Evolutionary conservation across 2,888 invertebrate genomes (phyloP).

Genomic region (Onthophagus sagittarius): DNA sequence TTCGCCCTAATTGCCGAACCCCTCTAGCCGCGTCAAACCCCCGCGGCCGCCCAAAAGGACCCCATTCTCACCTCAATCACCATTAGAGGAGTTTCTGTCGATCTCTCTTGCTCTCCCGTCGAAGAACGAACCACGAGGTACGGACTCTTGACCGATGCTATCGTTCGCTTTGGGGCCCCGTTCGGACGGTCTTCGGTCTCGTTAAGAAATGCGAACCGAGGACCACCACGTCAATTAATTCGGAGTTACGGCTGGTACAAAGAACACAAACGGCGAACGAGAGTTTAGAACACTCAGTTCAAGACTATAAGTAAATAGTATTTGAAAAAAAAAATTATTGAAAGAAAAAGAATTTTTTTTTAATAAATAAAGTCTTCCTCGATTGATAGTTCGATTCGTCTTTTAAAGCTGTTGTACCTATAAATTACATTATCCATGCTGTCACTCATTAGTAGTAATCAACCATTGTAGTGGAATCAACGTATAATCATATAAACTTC

Average conservation of each 20-base stretch:
- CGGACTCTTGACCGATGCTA: slow-evolving; percentile 33
- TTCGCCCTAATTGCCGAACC: slow-evolving; percentile 44
- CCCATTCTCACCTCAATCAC: slow-evolving; percentile 11
- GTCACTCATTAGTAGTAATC: too few species aligned
- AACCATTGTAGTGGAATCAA: too few species aligned
- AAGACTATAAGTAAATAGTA: background rate
- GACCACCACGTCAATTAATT: slow-evolving; percentile 42
- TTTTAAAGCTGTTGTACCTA: too few species aligned
- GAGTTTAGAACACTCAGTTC: background rate
- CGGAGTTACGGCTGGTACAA: slow-evolving; percentile 37
- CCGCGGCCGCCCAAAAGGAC: slow-evolving; percentile 13
- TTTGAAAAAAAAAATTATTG: background rate
- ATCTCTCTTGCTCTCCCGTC: slow-evolving; percentile 13
- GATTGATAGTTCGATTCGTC: too few species aligned
- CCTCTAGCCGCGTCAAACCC: slow-evolving; percentile 9
- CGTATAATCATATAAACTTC: too few species aligned
- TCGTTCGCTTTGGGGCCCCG: slow-evolving; percentile 39
- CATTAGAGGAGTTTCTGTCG: background rate
- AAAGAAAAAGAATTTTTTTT: too few species aligned
- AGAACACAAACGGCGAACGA: background rate
- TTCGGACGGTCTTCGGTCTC: slow-evolving; percentile 34
- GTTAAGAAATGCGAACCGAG: slow-evolving; percentile 20
- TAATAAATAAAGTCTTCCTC: too few species aligned
- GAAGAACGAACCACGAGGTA: background rate
- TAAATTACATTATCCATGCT: too few species aligned